These are phyloP conservation scores for Adoxophyes honmai DNA, from an alignment of 1,140 invertebrate genomes.

Conservation along the genomic window DNA sequence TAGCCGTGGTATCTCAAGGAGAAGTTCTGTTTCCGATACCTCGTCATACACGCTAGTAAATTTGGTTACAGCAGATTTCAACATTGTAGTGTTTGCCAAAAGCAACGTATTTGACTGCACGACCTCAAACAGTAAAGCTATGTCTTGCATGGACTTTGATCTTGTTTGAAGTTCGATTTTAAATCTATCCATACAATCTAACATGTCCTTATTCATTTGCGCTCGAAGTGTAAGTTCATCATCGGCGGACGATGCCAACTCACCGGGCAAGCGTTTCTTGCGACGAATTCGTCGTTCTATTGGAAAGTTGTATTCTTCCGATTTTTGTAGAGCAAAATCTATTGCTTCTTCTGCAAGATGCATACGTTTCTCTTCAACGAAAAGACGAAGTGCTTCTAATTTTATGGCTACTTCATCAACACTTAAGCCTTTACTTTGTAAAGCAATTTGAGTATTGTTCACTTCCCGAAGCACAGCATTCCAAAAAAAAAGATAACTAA, in stretches of 20 bases:
- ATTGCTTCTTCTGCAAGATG: slow-evolving; percentile 20
- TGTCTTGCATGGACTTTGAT: slow-evolving; percentile 13
- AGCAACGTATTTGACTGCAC: background rate
- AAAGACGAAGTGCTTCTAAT: too few relatives aligned
- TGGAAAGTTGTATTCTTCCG: slow-evolving; percentile 17
- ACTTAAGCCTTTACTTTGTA: slow-evolving; percentile 19
- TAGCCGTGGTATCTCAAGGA: slow-evolving; percentile 18
- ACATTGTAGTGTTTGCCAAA: slow-evolving; percentile 9
- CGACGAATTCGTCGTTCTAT: slow-evolving; percentile 13
- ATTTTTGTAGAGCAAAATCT: slow-evolving; percentile 25
- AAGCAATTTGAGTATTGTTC: background rate
- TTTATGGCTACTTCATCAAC: slow-evolving; percentile 17
- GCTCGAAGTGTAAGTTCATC: too few relatives aligned
- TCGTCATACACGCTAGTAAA: slow-evolving; percentile 18
- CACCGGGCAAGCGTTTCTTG: slow-evolving; percentile 16
- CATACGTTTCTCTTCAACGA: too few relatives aligned
- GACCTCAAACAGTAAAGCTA: background rate
- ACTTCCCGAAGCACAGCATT: slow-evolving; percentile 19
- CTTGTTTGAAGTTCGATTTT: slow-evolving; percentile 17
- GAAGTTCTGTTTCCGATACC: slow-evolving; percentile 21
- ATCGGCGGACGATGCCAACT: slow-evolving; percentile 18
- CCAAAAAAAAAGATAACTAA: slow-evolving; percentile 27
- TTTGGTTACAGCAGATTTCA: slow-evolving; percentile 8
- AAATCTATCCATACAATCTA: too few relatives aligned
- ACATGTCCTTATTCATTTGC: too few relatives aligned